Percentiles rank a stretch among this genome's conserved stretches.
These are phyloP conservation scores for Lasioglossum marginatum DNA, from an alignment of 2,888 invertebrate genomes.

Conservation along the genomic window DNA sequence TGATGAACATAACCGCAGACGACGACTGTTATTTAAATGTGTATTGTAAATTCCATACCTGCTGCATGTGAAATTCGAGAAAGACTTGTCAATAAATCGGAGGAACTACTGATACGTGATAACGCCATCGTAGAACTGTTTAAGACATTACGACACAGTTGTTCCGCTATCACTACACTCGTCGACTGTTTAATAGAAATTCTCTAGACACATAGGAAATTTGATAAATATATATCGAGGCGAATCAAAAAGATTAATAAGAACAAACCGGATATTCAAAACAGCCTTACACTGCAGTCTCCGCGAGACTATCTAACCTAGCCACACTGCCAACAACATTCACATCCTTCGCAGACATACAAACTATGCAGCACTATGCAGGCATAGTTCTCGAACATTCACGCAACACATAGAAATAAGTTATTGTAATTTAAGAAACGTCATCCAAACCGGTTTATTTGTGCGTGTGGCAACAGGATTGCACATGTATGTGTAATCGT, in stretches of 20 bases:
- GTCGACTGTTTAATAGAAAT: not conserved
- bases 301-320: slow-evolving; percentile 15
- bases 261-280: slow-evolving; percentile 3
- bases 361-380: not conserved
- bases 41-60: slow-evolving; percentile 65
- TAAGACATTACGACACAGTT: not conserved
- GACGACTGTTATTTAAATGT: slow-evolving; percentile 9
- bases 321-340: not conserved
- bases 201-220: not conserved
- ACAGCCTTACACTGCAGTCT: not conserved
- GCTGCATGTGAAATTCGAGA: slow-evolving; percentile 66
- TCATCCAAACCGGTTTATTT: slow-evolving; percentile 39
- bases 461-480: not conserved
- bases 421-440: not conserved
- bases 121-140: slow-evolving; percentile 67
- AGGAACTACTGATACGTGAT: slow-evolving; percentile 62
- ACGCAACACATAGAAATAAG: not conserved
- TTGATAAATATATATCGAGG: not conserved
- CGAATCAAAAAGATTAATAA: not conserved
- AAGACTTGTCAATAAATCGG: slow-evolving; percentile 62
- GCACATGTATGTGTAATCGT: not conserved
- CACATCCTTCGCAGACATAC: not conserved
- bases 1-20: not conserved
- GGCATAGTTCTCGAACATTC: slow-evolving; percentile 6
- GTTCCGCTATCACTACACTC: slow-evolving; percentile 1